Evolutionary conservation across 2,888 invertebrate species (phyloP), one percentile per base, ranked within the genome.

Genomic region (Agriotes lineatus): DNA sequence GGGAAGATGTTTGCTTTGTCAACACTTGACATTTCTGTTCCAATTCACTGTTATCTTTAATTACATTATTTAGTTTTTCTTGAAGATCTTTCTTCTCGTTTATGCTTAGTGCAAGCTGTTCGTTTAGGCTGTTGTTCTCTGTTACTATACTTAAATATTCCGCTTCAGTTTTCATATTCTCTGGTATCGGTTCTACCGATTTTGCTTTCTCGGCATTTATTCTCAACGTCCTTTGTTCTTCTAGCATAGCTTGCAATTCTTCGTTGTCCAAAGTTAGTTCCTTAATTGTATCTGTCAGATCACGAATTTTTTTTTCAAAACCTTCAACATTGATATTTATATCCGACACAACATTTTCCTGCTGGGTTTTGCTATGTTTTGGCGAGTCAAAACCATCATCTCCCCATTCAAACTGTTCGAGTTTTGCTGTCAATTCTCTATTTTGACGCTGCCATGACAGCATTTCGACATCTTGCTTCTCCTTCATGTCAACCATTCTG

Each of bases 401-500:
- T n/a, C 81, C 81, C 88, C 88, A 88, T 71, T 87, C 86, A 7
- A 89, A 81, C 35, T 85, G 84, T 58, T 87, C 87, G 6, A 94
- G 79, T 82, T 93, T 91, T 59, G 90, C 87, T 74, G 87, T 88
- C 1, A 93, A 85, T 78, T 93, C 91, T 74, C 90, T 88, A 75
- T 91, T 91, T 79, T 92, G 89, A 66, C 89, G 88, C 79, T 92
- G 90, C 86, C 91, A 91, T 77, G 91, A 86, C 71, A 92, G 88
- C 16, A 94, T 85, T 80, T 94, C 93, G 79, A 88, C 88, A 75
- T 94, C 94, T 82, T 94, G 90, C 71, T 91, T 90, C 79, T 95
- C 94, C 83, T 95, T 95, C 83, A 92, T 89, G 79, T 95, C 94
- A 1, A 90, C 85, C 80, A 95, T 88, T 69, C 91, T 88, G 56